Conservation (phyloP, 2,113 vertebrate species). For the Pyrgilauda ruficollis region DNA sequence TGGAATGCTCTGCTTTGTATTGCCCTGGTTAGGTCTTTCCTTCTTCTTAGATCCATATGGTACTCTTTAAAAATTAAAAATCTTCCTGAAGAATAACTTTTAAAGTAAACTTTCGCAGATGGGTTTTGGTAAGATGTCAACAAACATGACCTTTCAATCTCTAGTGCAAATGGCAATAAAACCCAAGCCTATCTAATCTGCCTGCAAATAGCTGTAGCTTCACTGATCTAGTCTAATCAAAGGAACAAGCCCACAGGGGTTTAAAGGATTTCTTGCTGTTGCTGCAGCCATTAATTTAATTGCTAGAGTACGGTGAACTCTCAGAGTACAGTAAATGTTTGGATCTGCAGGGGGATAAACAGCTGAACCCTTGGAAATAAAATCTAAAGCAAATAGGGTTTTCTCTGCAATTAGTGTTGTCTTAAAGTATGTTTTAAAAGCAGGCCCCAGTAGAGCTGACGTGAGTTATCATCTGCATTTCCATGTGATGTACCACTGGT, state of each 20-base stretch:
- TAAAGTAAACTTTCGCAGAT: slow-evolving; percentile 62
- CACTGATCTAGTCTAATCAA: slow-evolving; percentile 76
- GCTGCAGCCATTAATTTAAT: slow-evolving; percentile 76
- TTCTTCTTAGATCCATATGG: slow-evolving; percentile 13
- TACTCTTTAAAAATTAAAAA: slow-evolving; percentile 50
- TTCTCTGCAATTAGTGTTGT: slow-evolving; percentile 63
- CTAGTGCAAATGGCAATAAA: slow-evolving; percentile 61
- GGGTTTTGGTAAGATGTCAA: slow-evolving; percentile 63
- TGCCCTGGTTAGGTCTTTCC: neutral
- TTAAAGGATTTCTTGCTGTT: slow-evolving; percentile 69
- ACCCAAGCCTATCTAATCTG: slow-evolving; percentile 66
- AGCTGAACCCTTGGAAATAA: slow-evolving; percentile 57
- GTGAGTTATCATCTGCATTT: slow-evolving; percentile 15
- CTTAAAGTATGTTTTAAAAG: slow-evolving; percentile 48
- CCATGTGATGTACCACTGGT: neutral
- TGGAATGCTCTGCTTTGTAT: neutral
- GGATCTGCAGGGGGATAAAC: slow-evolving; percentile 65
- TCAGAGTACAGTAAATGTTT: slow-evolving; percentile 64
- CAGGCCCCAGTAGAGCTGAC: slow-evolving; percentile 5
- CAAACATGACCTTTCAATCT: slow-evolving; percentile 67
- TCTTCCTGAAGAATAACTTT: slow-evolving; percentile 56
- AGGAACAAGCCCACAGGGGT: slow-evolving; percentile 71
- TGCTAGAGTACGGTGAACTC: slow-evolving; percentile 68
- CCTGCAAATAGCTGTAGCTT: slow-evolving; percentile 71
- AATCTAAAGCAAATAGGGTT: slow-evolving; percentile 50